Conservation (phyloP, 2,797 vertebrate species). For the Danio aesculapii region DNA sequence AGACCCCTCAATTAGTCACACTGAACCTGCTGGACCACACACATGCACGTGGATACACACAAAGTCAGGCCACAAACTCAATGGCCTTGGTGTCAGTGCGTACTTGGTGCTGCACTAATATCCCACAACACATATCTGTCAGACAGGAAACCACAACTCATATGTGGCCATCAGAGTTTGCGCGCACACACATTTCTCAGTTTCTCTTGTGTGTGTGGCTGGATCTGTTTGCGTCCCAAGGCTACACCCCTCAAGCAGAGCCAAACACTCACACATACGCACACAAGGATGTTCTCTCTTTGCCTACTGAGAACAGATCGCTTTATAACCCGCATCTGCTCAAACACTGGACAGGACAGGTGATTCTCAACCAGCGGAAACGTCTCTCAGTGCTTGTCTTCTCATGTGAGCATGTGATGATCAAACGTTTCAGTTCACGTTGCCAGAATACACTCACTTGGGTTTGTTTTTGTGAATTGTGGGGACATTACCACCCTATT, state of each 20-base stretch:
- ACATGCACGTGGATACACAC: constrained; percentile 37
- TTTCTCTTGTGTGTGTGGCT: constrained; percentile 24
- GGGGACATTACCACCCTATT: too few species aligned
- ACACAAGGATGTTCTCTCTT: constrained; percentile 48
- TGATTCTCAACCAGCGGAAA: constrained; percentile 44
- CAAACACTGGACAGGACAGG: constrained; percentile 44
- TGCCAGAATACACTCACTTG: neutral
- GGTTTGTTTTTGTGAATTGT: too few species aligned
- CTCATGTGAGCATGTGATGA: constrained; percentile 18
- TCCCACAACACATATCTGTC: constrained; percentile 73
- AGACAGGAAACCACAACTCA: constrained; percentile 78
- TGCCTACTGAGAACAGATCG: constrained; percentile 48
- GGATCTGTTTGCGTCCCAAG: constrained; percentile 30
- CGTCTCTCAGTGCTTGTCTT: constrained; percentile 46
- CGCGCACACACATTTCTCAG: constrained; percentile 29
- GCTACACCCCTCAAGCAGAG: constrained; percentile 55
- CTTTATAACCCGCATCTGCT: constrained; percentile 44
- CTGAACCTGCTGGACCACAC: constrained; percentile 58
- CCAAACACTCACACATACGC: constrained; percentile 21
- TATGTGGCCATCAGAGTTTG: constrained; percentile 62
- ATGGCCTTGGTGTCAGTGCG: constrained; percentile 57
- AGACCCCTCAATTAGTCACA: constrained; percentile 60
- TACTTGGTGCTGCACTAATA: constrained; percentile 53
- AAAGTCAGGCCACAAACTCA: constrained; percentile 43
- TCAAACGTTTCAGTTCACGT: constrained; percentile 14